These are phyloP conservation scores for Enteromius unitaeniatus DNA, from an alignment of 2,797 vertebrate genomes.

Conservation along the genomic window DNA sequence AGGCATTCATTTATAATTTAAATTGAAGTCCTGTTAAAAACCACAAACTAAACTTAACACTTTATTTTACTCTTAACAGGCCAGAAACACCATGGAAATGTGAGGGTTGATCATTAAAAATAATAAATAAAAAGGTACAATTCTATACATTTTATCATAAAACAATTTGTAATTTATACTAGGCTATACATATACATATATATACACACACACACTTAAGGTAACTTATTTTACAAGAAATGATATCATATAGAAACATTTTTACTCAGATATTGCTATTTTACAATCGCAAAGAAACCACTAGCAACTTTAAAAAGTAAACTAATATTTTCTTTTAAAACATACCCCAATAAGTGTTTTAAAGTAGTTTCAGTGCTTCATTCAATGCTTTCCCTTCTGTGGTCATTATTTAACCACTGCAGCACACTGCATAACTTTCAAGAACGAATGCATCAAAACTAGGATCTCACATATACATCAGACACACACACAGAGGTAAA, in stretches of 20 bases:
- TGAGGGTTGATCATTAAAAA: not conserved
- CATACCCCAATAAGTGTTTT: not conserved
- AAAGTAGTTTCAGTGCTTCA: not conserved
- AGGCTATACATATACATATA: too few relatives aligned
- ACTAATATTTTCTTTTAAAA: not conserved
- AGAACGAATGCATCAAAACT: not conserved
- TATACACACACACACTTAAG: not conserved
- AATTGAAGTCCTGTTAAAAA: not conserved
- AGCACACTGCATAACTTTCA: not conserved
- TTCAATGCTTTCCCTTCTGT: not conserved
- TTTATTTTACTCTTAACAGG: not conserved
- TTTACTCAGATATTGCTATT: not conserved
- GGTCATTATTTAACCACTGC: not conserved
- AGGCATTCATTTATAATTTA: not conserved
- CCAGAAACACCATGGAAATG: not conserved
- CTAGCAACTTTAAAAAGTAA: not conserved
- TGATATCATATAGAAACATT: not conserved
- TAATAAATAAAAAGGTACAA: not conserved
- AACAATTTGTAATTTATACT: not conserved
- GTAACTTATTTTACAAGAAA: not conserved
- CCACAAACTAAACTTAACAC: not conserved
- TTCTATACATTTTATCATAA: not conserved
- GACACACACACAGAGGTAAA: slow-evolving; percentile 9
- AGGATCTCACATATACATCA: not conserved
- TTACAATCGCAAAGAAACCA: not conserved